Conservation (phyloP, 2,797 vertebrate genomes). For the Enteromius argenteus region DNA sequence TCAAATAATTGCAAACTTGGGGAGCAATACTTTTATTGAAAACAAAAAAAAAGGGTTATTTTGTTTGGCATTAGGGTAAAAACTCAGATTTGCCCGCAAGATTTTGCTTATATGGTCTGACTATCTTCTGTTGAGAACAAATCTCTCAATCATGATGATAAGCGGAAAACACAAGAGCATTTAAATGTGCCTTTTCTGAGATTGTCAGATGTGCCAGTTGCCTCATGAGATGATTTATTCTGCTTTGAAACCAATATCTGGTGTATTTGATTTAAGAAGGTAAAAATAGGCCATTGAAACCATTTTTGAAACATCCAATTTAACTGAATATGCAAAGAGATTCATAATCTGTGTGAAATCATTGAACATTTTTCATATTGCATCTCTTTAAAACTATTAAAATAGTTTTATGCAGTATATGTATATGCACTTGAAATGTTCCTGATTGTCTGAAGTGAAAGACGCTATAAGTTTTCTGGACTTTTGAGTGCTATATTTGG, state of each 20-base stretch:
- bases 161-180: not conserved
- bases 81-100: not conserved
- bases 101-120: not conserved
- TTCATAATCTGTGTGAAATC: not conserved
- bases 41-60: not conserved
- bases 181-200: not conserved
- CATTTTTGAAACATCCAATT: not conserved
- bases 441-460: not conserved
- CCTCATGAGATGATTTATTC: slow-evolving; percentile 6
- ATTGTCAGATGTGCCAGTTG: not conserved
- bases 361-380: not conserved
- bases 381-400: too few relatives aligned
- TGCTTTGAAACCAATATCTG: not conserved
- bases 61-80: not conserved
- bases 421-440: not conserved
- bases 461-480: not conserved
- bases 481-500: not conserved
- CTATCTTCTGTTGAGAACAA: not conserved
- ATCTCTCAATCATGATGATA: not conserved
- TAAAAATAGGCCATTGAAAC: not conserved
- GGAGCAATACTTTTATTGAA: too few relatives aligned
- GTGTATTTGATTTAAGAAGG: not conserved
- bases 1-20: not conserved
- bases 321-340: not conserved
- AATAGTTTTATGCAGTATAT: not conserved